Base-by-base conservation (phyloP, 2,888 invertebrate genomes). In the Pharmacophagus antenor region DNA sequence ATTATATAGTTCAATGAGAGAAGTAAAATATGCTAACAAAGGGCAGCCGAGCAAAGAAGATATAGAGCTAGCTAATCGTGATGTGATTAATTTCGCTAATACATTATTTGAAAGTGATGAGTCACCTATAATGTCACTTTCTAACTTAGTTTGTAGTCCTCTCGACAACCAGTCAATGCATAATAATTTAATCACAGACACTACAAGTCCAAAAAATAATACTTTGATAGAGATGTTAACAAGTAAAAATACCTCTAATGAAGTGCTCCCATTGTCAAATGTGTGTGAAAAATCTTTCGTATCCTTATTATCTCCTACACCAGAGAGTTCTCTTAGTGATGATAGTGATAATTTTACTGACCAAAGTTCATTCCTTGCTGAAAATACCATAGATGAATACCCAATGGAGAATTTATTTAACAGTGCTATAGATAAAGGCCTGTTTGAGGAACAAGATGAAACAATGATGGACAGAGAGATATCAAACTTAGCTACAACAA, bases 51-150 rank as follows among this genome's bases (percentile, higher is more conserved):
- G 80, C 8, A 84, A 82, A 73, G 78, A 82, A 18, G 84, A 84
- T 63, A 69, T 77, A 67, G 82, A 85, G 50, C 74, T 82, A 18
- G 74, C 80, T 61, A 84, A 83, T 63, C 79, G 82, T 65, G 77
- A 82, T 42, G 69, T 84, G 17, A 81, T 87, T 73, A 85, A 87
- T 71, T 58, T 80, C 47, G 81, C 86, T 17, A 80, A 80, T 59
- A 70, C 78, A 63, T 82, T 84, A 41, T 44, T 77, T 68, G 87
- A 85, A 69, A 84, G 74, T 79, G 88, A 86, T 66, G 92, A 92
- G 71, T 93, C 93, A 53, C 92, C 93, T 53, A 93, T 93, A 23
- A 93, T 93, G 76, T 93, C 93, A 58, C 80, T 93, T 63, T 93
- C 93, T 54, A 93, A 93, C 79, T 84, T 93, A 71, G 93, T 93